Base-by-base conservation (phyloP, 2,888 invertebrate genomes). In the Syritta pipiens region DNA sequence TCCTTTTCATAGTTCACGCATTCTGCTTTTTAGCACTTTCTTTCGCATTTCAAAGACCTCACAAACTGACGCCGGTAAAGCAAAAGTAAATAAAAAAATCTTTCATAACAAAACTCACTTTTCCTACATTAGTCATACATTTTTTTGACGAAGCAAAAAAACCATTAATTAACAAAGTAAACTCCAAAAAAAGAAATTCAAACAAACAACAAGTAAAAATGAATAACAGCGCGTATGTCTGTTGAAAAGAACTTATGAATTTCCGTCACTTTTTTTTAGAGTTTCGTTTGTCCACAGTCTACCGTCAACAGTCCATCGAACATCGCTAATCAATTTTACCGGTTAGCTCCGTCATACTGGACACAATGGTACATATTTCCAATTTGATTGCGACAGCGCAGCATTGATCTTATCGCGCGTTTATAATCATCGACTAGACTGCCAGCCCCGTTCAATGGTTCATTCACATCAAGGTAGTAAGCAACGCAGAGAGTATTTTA, bases 391-490 rank as follows among this genome's bases (percentile, higher is more conserved):
- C n/a, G n/a, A n/a, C n/a, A n/a, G n/a, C n/a, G n/a, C 12, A 6
- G 20, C 4, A 30, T 12, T 20, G 57, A 57, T 57, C 57, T 57
- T 57, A 57, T 57, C 42, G 42, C 6, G 28, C 42, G 28, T 9
- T 42, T 44, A 30, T 20, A 20, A 30, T 53, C 37, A n/a, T 17
- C 9, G 28, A 42, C 28, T 37, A 9, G 42, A 17, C n/a, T n/a
- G n/a, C n/a, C n/a, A n/a, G n/a, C n/a, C n/a, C 30, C 10, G 9
- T 44, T 30, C 19, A 42, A 32, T 7, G 42, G 57, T 44, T 59
- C 59, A 59, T 44, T 44, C 30, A 44, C 59, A 32, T 44, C 5
- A 20, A n/a, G n/a, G n/a, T n/a, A n/a, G n/a, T n/a, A n/a, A n/a
- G n/a, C n/a, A n/a, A n/a, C n/a, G n/a, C n/a, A n/a, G n/a, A n/a